These are phyloP conservation scores for Lepidurus packardi DNA, from an alignment of 1,140 invertebrate genomes.

Conservation along the genomic window DNA sequence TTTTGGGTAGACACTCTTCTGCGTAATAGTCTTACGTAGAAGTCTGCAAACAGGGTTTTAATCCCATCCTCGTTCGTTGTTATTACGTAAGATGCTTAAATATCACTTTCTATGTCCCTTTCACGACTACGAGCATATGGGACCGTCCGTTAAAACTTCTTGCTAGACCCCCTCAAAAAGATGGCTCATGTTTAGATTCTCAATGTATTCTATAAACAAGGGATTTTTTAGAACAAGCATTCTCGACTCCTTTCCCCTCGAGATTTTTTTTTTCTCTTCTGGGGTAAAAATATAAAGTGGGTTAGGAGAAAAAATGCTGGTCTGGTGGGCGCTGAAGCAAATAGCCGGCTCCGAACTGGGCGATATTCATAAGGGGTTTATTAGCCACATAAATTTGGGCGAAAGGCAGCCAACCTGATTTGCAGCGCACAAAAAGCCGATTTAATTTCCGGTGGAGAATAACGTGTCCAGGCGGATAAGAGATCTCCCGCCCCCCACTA, in stretches of 20 bases:
- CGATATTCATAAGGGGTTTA: constrained; percentile 28
- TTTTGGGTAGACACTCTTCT: too few relatives aligned
- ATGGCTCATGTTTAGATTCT: not conserved
- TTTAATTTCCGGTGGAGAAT: constrained; percentile 25
- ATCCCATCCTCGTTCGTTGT: too few relatives aligned
- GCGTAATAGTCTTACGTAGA: too few relatives aligned
- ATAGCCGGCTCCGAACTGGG: constrained; percentile 31
- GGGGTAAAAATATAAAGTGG: not conserved
- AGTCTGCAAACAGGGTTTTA: too few relatives aligned
- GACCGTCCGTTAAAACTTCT: too few relatives aligned
- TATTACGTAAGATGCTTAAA: too few relatives aligned
- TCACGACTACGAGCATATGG: too few relatives aligned
- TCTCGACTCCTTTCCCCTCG: not conserved
- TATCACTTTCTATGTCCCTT: too few relatives aligned
- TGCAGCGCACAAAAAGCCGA: constrained; percentile 28
- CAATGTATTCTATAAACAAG: constrained; percentile 20
- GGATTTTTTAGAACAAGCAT: not conserved
- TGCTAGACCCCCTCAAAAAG: not conserved
- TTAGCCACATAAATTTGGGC: constrained; percentile 21
- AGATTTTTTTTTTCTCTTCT: not conserved
- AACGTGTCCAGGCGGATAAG: constrained; percentile 25
- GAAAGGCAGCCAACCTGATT: constrained; percentile 26
- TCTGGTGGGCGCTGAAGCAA: constrained; percentile 5
- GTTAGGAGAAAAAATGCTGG: constrained; percentile 27
- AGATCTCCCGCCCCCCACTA: not conserved